Evolutionary conservation across 1,140 invertebrate species (phyloP), one percentile per base, ranked within the genome.

Genomic region (Doryteuthis pealeii): DNA sequence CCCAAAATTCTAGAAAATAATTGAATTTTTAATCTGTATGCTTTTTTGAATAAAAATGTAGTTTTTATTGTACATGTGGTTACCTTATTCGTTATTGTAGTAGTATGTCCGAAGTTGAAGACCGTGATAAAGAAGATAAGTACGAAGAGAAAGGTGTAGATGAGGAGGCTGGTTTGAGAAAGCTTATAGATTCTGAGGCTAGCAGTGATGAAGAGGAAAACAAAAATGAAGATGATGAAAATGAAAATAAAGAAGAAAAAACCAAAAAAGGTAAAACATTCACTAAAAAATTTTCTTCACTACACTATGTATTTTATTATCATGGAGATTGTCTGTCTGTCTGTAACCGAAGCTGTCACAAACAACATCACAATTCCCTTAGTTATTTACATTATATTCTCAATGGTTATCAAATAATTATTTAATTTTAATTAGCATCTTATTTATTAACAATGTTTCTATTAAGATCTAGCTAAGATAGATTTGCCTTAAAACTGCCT

Each of bases 121-220:
- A 82, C 28, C 74, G 74, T 14, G 77, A 92, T 90, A 79, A 94
- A 92, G 82, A 92, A 92, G 87, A 90, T 91, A 87, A 90, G 66
- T 84, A 88, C 71, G 87, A 89, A 65, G 80, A 90, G 49, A 94
- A 94, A 90, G 93, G 79, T 82, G 95, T 96, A 0, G 93, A 93
- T 6, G 94, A 98, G 85, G 96, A 98, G 88, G 94, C 94, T 84
- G 96, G 93, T 0, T 89, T 95, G 70, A 91, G 93, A 77, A 94
- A 96, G 86, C 89, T 98, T 22, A 90, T 97, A 22, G 93, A 92
- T 2, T 97, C 95, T 0, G 96, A 96, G 81, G 95, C 95, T 82
- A 94, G 96, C 70, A 93, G 93, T 18, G 94, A 96, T 35, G 85
- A 89, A 84, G 91, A 85, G 84, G 90, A 83, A 84, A 81, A 88